Base-by-base conservation (phyloP, 2,888 invertebrate species). In the Netelia melanura region DNA sequence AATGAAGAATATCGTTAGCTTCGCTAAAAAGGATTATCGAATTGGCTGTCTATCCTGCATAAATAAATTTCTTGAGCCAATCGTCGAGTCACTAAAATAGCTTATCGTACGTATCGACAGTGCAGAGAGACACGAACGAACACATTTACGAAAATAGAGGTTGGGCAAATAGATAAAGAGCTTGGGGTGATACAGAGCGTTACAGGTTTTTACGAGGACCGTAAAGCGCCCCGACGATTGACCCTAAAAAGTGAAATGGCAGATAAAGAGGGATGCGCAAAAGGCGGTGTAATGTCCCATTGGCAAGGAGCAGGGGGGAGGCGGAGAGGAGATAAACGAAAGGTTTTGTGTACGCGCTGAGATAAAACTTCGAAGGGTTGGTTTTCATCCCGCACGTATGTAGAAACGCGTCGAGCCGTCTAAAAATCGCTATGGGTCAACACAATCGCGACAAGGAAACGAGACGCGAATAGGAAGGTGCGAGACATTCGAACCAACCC, bases 181-280 rank as follows among this genome's bases (percentile, higher is more conserved):
- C 21, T 54, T 56, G 43, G 74, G 74, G 68, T 67, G 11, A 25
- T 61, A 58, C 67, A 54, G 68, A 81, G 48, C 62, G 48, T 81
- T 68, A 77, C 76, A 67, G 30, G 62, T 68, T 81, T 38, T 81
- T 77, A 81, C 81, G 84, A 84, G 52, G 64, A 65, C n/a, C 77
- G 67, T 84, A 77, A 84, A 81, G 52, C 68, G 54, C 76, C 54
- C 43, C 48, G 67, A 67, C 76, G 72, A 84, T 81, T 77, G 77
- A 56, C 54, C 84, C 72, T 52, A 14, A 43, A 43, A 58, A 68
- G 48, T 25, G 48, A 1, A 38, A 65, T n/a, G 44, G 17, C 5
- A 6, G 38, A 38, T 8, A 52, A 10, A 23, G 38, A 17, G 54
- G 38, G 38, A 38, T 38, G 38, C 38, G 38, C 38, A 38, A 38